These are phyloP conservation scores for Neolamprologus toae DNA, from an alignment of 2,113 vertebrate species.

Conservation along the genomic window DNA sequence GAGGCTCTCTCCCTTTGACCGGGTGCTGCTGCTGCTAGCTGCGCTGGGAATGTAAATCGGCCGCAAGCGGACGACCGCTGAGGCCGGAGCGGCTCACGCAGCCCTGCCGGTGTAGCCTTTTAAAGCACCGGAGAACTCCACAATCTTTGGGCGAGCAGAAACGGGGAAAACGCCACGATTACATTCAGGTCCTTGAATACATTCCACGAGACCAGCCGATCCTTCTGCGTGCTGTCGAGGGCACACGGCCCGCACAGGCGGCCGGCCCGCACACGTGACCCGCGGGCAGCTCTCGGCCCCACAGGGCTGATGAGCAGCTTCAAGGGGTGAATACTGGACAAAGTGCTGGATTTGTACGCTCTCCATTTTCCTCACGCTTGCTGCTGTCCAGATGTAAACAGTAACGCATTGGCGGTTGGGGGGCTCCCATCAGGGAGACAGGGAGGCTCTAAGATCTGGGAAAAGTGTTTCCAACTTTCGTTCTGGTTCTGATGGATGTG, in stretches of 20 bases:
- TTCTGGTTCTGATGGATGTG: background rate
- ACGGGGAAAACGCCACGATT: slow-evolving; percentile 5
- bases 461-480: background rate
- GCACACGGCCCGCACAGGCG: no score
- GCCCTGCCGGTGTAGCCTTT: background rate
- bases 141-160: slow-evolving; percentile 47
- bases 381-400: slow-evolving; percentile 53
- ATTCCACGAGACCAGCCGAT: slow-evolving; percentile 37
- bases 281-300: background rate
- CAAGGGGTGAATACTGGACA: background rate
- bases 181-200: slow-evolving; percentile 64
- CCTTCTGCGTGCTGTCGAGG: background rate
- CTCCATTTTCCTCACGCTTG: slow-evolving; percentile 16
- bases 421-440: background rate
- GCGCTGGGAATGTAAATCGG: background rate
- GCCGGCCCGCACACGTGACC: background rate
- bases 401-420: slow-evolving; percentile 25
- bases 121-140: slow-evolving; percentile 41
- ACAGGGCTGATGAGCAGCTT: background rate
- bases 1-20: slow-evolving; percentile 25
- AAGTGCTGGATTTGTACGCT: background rate
- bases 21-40: slow-evolving; percentile 53
- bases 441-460: background rate
- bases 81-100: background rate
- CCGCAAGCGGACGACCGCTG: background rate